These are phyloP conservation scores for Epirrhoe tristata DNA, from an alignment of 2,888 invertebrate genomes.

Conservation along the genomic window DNA sequence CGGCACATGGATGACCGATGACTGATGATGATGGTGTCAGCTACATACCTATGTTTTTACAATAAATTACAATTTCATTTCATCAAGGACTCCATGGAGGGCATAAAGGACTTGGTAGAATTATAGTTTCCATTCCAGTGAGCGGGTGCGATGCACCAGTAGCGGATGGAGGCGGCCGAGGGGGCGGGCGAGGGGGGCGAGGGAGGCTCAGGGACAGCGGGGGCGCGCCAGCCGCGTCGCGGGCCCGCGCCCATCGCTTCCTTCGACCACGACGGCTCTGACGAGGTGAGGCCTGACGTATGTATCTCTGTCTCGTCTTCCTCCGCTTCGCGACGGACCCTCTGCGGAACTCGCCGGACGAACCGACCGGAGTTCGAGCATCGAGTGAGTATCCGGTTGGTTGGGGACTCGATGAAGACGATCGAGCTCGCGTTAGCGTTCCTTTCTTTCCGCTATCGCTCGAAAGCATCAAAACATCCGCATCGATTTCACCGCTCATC, in stretches of 20 bases:
- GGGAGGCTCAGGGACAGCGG: constrained; percentile 55
- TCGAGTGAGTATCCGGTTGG: background rate
- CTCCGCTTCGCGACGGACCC: constrained; percentile 48
- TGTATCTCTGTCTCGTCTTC: constrained; percentile 72
- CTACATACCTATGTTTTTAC: too few species aligned
- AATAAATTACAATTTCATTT: too few species aligned
- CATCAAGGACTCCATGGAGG: too few species aligned
- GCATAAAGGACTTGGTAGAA: background rate
- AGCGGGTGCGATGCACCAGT: constrained; percentile 15
- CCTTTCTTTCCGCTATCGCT: background rate
- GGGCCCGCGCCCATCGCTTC: constrained; percentile 98
- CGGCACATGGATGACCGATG: too few species aligned
- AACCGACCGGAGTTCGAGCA: constrained; percentile 3
- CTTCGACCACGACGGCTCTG: constrained; percentile 94
- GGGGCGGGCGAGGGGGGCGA: constrained; percentile 30
- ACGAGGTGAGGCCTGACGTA: constrained; percentile 88
- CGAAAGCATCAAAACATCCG: background rate
- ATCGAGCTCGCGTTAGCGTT: background rate
- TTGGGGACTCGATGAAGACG: background rate
- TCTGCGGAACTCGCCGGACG: background rate
- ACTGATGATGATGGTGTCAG: too few species aligned
- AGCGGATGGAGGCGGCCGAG: constrained; percentile 38
- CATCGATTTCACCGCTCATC: background rate
- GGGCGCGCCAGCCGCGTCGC: constrained; percentile 89
- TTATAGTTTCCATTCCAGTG: constrained; percentile 12